A percentile compares a stretch with the other conserved stretches of the same genome.
Evolutionary conservation across 1,140 invertebrate genomes (phyloP).

Genomic region (Drosophila teissieri): DNA sequence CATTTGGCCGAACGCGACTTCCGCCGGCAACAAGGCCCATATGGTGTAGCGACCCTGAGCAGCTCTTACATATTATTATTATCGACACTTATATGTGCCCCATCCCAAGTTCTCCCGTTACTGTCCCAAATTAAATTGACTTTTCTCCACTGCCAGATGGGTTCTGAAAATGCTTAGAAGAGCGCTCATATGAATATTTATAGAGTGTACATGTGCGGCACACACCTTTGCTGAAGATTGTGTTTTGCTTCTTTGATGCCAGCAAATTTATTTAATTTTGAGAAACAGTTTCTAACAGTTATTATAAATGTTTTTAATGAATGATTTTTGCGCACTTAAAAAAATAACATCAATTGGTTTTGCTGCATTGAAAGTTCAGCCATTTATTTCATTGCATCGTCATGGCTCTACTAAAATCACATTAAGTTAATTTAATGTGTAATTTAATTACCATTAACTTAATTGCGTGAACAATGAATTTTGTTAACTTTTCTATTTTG

Average conservation of each 20-base stretch:
- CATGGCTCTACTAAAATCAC: constrained; percentile 3
- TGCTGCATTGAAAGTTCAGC: constrained; percentile 10
- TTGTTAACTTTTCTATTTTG: neutral
- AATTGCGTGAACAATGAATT: neutral
- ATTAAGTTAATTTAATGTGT: neutral
- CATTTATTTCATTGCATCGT: constrained; percentile 19
- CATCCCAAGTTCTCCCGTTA: constrained; percentile 36
- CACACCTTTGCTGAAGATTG: constrained; percentile 20
- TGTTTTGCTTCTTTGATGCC: neutral
- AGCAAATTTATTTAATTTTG: neutral
- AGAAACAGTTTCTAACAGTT: neutral
- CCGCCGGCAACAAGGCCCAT: constrained; percentile 37
- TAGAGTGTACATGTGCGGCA: constrained; percentile 19
- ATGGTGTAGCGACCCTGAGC: constrained; percentile 19
- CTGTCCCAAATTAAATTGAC: constrained; percentile 43
- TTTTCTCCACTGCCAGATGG: constrained; percentile 25
- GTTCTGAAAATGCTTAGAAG: constrained; percentile 10
- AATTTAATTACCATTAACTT: neutral
- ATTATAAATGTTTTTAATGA: constrained; percentile 6
- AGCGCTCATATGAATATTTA: constrained; percentile 34
- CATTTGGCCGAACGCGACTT: constrained; percentile 63
- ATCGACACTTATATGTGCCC: constrained; percentile 38
- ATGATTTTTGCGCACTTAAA: constrained; percentile 14
- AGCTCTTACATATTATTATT: constrained; percentile 31
- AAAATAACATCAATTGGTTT: constrained; percentile 6